These are phyloP conservation scores for Centropristis striata DNA, from an alignment of 2,113 vertebrate genomes.

Conservation along the genomic window DNA sequence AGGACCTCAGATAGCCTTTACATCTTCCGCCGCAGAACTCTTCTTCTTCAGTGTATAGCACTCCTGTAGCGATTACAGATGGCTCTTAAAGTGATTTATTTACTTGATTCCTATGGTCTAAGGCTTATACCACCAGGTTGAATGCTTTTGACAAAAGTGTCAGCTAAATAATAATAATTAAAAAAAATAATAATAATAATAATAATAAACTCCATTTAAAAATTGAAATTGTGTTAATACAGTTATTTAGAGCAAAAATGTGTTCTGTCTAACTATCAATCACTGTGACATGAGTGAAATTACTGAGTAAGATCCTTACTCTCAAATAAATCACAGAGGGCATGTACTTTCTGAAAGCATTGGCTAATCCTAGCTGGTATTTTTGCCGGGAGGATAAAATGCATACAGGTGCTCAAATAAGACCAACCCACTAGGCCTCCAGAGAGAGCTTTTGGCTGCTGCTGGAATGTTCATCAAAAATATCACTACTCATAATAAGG, in stretches of 20 bases:
- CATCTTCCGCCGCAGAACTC: no score
- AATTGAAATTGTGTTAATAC: conserved; percentile 21
- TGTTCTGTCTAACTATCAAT: conserved; percentile 8
- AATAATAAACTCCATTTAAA: no score
- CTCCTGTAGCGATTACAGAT: no score
- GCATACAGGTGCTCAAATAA: not conserved
- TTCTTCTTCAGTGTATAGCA: no score
- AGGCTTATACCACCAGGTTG: no score
- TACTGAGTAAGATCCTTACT: not conserved
- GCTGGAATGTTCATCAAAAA: conserved; percentile 20
- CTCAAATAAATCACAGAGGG: conserved; percentile 12
- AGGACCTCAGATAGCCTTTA: no score
- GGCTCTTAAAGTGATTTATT: no score
- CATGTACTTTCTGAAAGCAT: not conserved
- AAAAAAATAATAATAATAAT: no score
- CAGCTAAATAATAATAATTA: no score
- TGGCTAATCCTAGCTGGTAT: not conserved
- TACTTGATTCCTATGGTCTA: no score
- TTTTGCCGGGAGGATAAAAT: conserved; percentile 9
- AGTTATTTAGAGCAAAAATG: not conserved
- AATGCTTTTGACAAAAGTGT: no score
- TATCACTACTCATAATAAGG: not conserved
- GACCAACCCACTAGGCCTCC: not conserved
- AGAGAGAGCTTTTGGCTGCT: not conserved
- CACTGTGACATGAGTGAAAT: conserved; percentile 38